phyloP scores from a whole-genome alignment of 2,888 invertebrate genomes.

The Drosophila flavopinicola region DNA sequence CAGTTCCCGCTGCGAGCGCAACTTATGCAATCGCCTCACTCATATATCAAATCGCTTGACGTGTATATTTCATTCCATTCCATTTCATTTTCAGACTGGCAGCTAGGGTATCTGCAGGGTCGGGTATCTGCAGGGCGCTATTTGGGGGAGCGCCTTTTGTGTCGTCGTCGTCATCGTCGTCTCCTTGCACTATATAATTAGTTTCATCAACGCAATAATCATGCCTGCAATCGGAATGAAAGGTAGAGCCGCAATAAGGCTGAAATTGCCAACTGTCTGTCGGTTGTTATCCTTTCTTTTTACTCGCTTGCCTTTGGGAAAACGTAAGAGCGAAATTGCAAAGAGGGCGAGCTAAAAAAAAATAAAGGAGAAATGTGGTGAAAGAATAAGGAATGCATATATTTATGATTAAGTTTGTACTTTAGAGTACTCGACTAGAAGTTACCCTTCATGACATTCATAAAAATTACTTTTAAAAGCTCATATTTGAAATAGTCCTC shows the following conservation, averaged over 20 bases:
- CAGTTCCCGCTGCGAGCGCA: slow-evolving; percentile 50
- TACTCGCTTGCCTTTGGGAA: not conserved
- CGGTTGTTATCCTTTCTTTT: slow-evolving; percentile 12
- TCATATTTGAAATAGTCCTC: not conserved
- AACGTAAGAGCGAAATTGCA: not conserved
- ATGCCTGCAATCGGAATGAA: slow-evolving; percentile 64
- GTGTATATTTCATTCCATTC: slow-evolving; percentile 54
- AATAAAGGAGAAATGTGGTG: not conserved
- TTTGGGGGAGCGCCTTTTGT: too few species aligned
- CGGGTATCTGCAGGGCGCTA: not conserved
- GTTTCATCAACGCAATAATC: slow-evolving; percentile 78
- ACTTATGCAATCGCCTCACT: slow-evolving; percentile 64
- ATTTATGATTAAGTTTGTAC: not conserved
- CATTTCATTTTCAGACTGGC: slow-evolving; percentile 1
- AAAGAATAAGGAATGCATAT: not conserved
- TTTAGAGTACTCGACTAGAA: not conserved
- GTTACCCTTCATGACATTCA: too few species aligned
- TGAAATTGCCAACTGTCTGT: slow-evolving; percentile 54
- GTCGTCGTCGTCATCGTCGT: slow-evolving; percentile 26
- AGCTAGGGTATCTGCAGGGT: not conserved
- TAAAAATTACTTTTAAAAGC: too few species aligned
- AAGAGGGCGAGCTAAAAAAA: too few species aligned
- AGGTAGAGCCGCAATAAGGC: slow-evolving; percentile 51
- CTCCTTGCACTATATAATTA: slow-evolving; percentile 70
- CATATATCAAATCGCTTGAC: slow-evolving; percentile 69